phyloP scores from a whole-genome alignment of 2,113 vertebrate genomes.

The Proterorhinus semilunaris region DNA sequence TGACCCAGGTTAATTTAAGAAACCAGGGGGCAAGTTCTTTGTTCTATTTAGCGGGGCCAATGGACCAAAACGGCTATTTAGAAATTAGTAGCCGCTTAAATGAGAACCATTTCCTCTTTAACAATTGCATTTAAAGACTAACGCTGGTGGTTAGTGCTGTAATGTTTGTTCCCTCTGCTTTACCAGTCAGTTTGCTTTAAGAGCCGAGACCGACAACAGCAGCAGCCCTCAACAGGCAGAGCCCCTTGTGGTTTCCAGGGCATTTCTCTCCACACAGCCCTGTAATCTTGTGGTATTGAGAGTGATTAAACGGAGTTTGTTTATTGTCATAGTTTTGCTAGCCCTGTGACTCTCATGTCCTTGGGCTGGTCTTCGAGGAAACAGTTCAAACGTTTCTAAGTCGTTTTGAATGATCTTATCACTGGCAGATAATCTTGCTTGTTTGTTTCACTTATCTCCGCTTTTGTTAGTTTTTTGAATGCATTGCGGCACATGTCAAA shows the following conservation, averaged over 20 bases:
- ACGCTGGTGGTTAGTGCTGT: conserved; percentile 9
- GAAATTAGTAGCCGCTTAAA: background rate
- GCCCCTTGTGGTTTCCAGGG: conserved; percentile 59
- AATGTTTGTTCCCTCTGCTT: conserved; percentile 19
- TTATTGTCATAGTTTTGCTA: conserved; percentile 63
- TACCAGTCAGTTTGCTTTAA: conserved; percentile 42
- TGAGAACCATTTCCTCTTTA: background rate
- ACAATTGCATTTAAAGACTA: conserved; percentile 1
- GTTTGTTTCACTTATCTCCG: conserved; percentile 4
- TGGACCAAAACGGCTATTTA: background rate
- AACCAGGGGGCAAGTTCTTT: background rate
- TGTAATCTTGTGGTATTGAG: conserved; percentile 64
- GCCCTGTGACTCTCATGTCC: conserved; percentile 42
- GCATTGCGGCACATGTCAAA: background rate
- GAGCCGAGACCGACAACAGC: conserved; percentile 12
- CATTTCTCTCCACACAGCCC: conserved; percentile 57
- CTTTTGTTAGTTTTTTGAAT: conserved; percentile 1
- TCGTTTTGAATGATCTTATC: conserved; percentile 43
- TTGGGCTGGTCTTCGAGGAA: conserved; percentile 49
- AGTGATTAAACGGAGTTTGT: conserved; percentile 62
- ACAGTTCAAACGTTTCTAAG: conserved; percentile 29
- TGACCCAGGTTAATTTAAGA: too few relatives aligned
- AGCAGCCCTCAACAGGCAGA: conserved; percentile 40
- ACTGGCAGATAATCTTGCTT: conserved; percentile 37
- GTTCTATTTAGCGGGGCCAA: background rate